Base-by-base conservation (phyloP, 2,113 vertebrate species). In the Nothobranchius kuhntae region DNA sequence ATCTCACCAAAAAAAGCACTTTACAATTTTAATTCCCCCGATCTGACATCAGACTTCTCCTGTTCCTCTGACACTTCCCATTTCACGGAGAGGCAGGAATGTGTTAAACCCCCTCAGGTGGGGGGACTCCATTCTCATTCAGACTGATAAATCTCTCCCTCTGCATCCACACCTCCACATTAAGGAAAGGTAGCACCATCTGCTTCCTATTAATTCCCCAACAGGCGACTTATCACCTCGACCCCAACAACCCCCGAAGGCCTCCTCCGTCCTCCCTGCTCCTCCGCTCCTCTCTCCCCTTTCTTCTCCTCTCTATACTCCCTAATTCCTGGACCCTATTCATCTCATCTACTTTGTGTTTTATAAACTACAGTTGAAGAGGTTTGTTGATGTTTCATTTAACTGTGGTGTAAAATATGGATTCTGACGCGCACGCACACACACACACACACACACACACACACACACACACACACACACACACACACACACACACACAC, bases 121-220 rank as follows among this genome's bases (percentile, higher is more conserved):
- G 85, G 82, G 80, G 60, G 66, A 77, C 86, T 80, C 73, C 67
- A 38, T 81, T 85, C 86, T 80, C 67, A 71, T 76, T 71, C 66
- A 82, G 86, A 88, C 85, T 80, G 89, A 90, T 90, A 86, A 87
- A 92, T 92, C 78, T 88, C 82, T 75, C 68, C 54, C 50, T 59
- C 78, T 46, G 72, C 61, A 82, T 89, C 81, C 78, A 73, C 79
- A 87, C 78, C 82, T 84, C 78, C 74, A 72, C 81, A 83, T 88
- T 87, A 86, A 86, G 91, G 76, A 91, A 88, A 92, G 91, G 91
- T 91, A 90, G 84, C 85, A 26, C 86, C 91, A 92, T 90, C 91
- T 92, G 91, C 82, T 89, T 80, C 84, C 82, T 86, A 91, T 92
- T 91, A 92, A 92, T 91, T 91, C 89, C 79, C 78, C 85, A 82